Evolutionary conservation across 2,113 vertebrate species (phyloP).

Genomic region (Pitta sordida): DNA sequence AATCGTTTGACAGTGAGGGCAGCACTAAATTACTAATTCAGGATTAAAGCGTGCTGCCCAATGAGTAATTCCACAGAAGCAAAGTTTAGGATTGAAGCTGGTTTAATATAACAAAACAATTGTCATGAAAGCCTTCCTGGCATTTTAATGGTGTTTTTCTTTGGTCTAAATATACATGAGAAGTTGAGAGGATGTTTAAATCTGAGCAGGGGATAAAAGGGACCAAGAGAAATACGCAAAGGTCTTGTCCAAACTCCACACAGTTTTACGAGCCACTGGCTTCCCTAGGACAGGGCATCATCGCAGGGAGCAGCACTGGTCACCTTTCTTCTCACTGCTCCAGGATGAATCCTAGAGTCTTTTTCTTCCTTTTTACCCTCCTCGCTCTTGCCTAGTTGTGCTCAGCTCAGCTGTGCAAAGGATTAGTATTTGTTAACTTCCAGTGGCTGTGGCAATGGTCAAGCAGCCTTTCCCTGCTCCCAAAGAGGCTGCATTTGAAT

Average conservation of each 20-base stretch:
- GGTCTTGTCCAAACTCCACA: background rate
- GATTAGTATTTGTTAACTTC: background rate
- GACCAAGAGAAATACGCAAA: background rate
- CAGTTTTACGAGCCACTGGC: background rate
- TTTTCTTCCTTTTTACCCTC: background rate
- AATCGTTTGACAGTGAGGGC: background rate
- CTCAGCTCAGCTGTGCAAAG: background rate
- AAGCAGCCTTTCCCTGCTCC: background rate
- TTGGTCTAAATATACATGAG: slow-evolving; percentile 2
- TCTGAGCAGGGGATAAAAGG: background rate
- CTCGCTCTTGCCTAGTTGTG: background rate
- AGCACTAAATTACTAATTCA: background rate
- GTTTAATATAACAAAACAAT: slow-evolving; percentile 1
- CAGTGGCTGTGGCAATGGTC: background rate
- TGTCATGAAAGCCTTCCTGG: slow-evolving; percentile 1
- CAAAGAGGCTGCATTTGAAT: background rate
- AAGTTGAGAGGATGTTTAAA: background rate
- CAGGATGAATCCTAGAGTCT: background rate
- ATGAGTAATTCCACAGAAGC: background rate
- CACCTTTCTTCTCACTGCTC: background rate
- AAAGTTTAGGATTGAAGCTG: slow-evolving; percentile 2
- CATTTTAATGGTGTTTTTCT: slow-evolving; percentile 32
- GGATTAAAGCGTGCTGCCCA: background rate
- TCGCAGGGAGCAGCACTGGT: background rate
- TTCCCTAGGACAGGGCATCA: background rate